phyloP scores from a whole-genome alignment of 92 coral and sea anemone species.

The Palythoa heliodiscus region DNA sequence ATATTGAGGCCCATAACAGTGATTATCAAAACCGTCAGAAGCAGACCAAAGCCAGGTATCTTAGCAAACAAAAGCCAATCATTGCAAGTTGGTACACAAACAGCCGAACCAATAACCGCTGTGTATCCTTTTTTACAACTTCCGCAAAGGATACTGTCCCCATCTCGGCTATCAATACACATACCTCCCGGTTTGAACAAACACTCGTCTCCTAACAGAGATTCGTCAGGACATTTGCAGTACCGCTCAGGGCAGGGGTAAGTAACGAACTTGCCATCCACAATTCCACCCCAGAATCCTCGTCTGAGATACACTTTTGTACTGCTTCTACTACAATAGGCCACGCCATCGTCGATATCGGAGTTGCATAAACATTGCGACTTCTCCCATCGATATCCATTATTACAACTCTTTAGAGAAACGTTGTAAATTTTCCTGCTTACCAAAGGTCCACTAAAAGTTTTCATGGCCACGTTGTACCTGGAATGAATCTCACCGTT shows the following conservation, averaged over 20 bases:
- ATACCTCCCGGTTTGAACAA: no score
- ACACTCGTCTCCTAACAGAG: no score
- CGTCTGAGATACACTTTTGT: slow-evolving; percentile 56
- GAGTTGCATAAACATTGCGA: slow-evolving; percentile 64
- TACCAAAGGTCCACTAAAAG: slow-evolving; percentile 64
- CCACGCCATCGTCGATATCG: slow-evolving; percentile 54
- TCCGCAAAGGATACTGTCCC: slow-evolving; percentile 75
- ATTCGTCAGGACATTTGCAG: slow-evolving; percentile 46
- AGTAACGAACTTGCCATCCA: slow-evolving; percentile 59
- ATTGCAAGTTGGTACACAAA: slow-evolving; percentile 56
- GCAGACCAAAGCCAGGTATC: slow-evolving; percentile 50
- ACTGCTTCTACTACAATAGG: slow-evolving; percentile 58
- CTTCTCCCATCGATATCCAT: slow-evolving; percentile 52
- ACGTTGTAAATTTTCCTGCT: slow-evolving; percentile 47
- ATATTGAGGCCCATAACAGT: slow-evolving; percentile 66
- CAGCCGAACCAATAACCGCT: slow-evolving; percentile 66
- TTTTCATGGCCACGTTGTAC: slow-evolving; percentile 54
- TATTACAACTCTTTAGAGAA: slow-evolving; percentile 57
- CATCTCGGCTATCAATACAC: not conserved
- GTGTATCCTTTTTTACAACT: slow-evolving; percentile 59
- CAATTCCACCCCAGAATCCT: slow-evolving; percentile 92
- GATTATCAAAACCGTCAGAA: slow-evolving; percentile 64
- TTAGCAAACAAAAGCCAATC: slow-evolving; percentile 58
- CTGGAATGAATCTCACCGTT: slow-evolving; percentile 49
- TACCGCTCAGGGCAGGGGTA: slow-evolving; percentile 81